Evolutionary conservation across 2,888 invertebrate genomes (phyloP), one percentile per base, ranked within the genome.

Genomic region (Eupithecia tripunctaria): DNA sequence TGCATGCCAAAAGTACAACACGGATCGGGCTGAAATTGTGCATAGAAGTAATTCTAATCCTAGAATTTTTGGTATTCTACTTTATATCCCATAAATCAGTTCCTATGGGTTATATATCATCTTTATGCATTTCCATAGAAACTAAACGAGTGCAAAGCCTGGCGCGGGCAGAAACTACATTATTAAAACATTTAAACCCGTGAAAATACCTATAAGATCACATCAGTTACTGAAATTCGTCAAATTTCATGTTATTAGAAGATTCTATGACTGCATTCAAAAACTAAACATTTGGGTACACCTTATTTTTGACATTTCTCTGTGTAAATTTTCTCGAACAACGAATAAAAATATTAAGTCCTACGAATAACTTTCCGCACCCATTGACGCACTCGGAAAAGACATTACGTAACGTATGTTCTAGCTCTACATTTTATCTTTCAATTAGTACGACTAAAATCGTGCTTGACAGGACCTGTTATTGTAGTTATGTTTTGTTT

Each of bases 351-450:
- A 12, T 10, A 12, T 10, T 21, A 21, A 51, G 10, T 21, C 21
- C 8, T 25, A 25, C 56, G 4, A 56, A 21, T 56, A 51, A 2
- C 3, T 25, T 25, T 10, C 14, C n/a, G n/a, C n/a, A 25, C 4
- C 14, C 12, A 12, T 56, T 56, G 56, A 10, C 8, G 51, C 8
- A 51, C 51, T 51, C 21, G 47, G 47, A 47, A n/a, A 47, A n/a
- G 2, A 8, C n/a, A 21, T 56, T 51, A 21, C 10, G 51, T 51
- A 21, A 21, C 12, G 4, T 12, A 14, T 51, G 51, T 51, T 25
- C 56, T 14, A 56, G 56, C 56, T 51, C 56, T 25, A 56, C 21
- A 56, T 56, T 56, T 56, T 56, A 25, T 25, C 56, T 56, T 56
- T 5, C 56, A 56, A 56, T 56, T 56, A 56, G 56, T 56, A 56